These are phyloP conservation scores for Mus minutoides DNA, from an alignment of 2,797 vertebrate genomes.

Conservation along the genomic window DNA sequence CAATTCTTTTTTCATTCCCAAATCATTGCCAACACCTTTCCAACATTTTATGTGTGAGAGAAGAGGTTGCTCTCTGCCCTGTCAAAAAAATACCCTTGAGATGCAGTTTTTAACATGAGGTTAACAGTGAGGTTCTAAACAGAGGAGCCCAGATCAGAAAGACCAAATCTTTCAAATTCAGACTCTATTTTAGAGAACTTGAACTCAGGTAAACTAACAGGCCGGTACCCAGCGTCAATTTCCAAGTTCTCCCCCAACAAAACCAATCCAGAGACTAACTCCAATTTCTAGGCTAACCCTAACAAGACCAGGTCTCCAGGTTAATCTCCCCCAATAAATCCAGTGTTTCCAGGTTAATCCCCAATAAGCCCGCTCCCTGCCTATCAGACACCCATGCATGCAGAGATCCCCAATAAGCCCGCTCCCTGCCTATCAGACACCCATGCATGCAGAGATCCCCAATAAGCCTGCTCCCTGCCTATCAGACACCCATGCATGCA, in stretches of 20 bases:
- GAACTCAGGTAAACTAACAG: background rate
- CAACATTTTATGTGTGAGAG: background rate
- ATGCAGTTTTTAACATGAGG: background rate
- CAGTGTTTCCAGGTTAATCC: too few relatives aligned
- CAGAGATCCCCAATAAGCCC: too few relatives aligned
- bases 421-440: background rate
- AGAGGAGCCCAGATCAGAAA: background rate
- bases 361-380: background rate
- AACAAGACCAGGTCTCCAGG: background rate
- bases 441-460: background rate
- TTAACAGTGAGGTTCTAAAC: background rate
- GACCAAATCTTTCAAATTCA: background rate
- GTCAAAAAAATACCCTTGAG: background rate
- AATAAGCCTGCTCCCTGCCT: background rate
- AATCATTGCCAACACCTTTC: constrained; percentile 9
- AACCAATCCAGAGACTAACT: background rate
- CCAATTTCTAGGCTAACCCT: background rate
- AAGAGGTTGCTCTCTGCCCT: background rate
- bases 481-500: background rate
- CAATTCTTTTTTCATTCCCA: constrained; percentile 11
- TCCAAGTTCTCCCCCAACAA: background rate
- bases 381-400: background rate
- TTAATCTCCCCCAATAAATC: background rate
- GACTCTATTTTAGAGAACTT: background rate
- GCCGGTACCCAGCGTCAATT: background rate